phyloP scores from a whole-genome alignment of 2,888 invertebrate genomes.

The Meta bourneti region DNA sequence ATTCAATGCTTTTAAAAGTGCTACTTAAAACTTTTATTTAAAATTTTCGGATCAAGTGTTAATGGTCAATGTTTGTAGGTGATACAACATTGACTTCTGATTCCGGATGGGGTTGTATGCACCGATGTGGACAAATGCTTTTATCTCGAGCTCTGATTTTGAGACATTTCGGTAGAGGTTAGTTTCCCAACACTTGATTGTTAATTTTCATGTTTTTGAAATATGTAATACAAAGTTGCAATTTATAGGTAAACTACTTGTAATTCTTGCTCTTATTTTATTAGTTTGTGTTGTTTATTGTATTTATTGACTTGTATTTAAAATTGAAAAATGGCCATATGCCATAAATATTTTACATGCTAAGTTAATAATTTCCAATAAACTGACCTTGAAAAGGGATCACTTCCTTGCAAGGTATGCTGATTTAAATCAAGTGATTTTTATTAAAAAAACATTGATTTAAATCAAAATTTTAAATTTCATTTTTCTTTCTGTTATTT shows the following conservation, averaged over 20 bases:
- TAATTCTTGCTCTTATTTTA: background rate
- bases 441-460: no score
- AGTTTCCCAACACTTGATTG: background rate
- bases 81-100: slow-evolving; percentile 90
- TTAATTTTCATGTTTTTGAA: background rate
- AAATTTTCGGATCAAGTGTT: no score
- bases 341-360: no score
- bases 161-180: slow-evolving; percentile 85
- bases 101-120: slow-evolving; percentile 99
- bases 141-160: slow-evolving; percentile 92
- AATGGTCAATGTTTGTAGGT: slow-evolving; percentile 78
- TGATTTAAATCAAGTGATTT: no score
- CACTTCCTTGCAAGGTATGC: no score
- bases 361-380: no score
- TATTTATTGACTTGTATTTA: no score
- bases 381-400: no score
- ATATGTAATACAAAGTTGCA: background rate
- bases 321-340: no score
- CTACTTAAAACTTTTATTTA: background rate
- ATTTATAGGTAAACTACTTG: background rate
- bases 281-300: no score
- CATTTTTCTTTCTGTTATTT: no score
- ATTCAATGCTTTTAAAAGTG: background rate
- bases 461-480: no score
- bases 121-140: slow-evolving; percentile 99